phyloP scores from a whole-genome alignment of 2,888 invertebrate species.

The Mesorhabditis sp. region DNA sequence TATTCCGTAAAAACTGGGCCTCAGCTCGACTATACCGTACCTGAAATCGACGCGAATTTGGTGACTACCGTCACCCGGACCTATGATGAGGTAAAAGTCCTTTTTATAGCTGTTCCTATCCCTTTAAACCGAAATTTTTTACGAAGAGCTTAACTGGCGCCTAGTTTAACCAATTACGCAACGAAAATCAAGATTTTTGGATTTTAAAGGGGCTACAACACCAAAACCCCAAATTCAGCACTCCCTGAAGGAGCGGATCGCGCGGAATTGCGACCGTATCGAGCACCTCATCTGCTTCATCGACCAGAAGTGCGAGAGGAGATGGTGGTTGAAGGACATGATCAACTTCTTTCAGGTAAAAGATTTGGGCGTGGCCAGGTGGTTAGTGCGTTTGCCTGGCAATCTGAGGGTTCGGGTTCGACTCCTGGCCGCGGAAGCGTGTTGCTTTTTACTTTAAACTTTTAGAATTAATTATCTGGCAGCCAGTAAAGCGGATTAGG shows the following conservation, averaged over 20 bases:
- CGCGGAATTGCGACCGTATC: conserved; percentile 28
- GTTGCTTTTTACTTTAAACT: neutral
- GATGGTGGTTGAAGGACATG: conserved; percentile 44
- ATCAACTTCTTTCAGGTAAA: conserved; percentile 36
- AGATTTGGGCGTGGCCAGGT: neutral
- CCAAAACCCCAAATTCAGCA: conserved; percentile 2
- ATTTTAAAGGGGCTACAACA: too few relatives aligned
- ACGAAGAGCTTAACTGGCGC: too few relatives aligned
- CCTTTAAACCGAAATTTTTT: too few relatives aligned
- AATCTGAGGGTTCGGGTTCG: neutral
- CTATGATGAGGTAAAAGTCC: neutral
- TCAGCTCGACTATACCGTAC: neutral
- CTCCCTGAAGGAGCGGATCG: conserved; percentile 36
- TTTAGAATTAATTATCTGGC: neutral
- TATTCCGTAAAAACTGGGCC: neutral
- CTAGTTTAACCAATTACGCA: neutral
- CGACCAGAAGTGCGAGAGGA: conserved; percentile 38
- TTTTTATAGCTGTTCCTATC: neutral
- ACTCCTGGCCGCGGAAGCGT: neutral
- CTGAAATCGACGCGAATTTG: neutral
- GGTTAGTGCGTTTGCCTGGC: neutral
- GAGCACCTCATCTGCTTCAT: conserved; percentile 40
- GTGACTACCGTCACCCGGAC: neutral
- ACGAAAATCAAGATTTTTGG: neutral
- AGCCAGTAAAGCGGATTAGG: too few relatives aligned